Evolutionary conservation across 2,113 vertebrate genomes (phyloP).

Genomic region (Antidorcas marsupialis): DNA sequence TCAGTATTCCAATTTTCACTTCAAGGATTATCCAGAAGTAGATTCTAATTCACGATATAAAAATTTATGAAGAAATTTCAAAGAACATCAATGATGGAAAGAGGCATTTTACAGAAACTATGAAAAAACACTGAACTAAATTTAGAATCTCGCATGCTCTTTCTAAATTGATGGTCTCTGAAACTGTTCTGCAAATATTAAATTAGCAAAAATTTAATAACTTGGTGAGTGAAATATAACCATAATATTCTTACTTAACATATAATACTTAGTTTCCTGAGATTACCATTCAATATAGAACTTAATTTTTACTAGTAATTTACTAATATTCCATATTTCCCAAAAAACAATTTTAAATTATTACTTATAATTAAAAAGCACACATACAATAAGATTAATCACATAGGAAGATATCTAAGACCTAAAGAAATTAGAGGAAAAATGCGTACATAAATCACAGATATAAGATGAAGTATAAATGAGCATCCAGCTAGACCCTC

Average conservation of each 20-base stretch:
- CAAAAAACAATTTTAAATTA: constrained; percentile 1
- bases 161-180: constrained; percentile 1
- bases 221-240: neutral
- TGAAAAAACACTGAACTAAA: neutral
- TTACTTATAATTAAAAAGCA: neutral
- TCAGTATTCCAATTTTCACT: neutral
- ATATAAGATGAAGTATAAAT: neutral
- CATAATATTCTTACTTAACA: neutral
- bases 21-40: constrained; percentile 7
- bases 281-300: neutral
- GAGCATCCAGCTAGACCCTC: neutral
- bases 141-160: neutral
- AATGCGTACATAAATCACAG: neutral
- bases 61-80: neutral
- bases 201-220: constrained; percentile 1
- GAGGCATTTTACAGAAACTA: neutral
- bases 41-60: neutral
- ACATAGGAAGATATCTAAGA: neutral
- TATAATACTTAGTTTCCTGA: neutral
- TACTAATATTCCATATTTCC: neutral
- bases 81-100: neutral
- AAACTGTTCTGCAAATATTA: constrained; percentile 5
- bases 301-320: constrained; percentile 3
- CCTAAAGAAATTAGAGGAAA: neutral
- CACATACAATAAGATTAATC: neutral